Evolutionary conservation across 2,113 vertebrate genomes (phyloP).

Genomic region (Sylvia atricapilla): DNA sequence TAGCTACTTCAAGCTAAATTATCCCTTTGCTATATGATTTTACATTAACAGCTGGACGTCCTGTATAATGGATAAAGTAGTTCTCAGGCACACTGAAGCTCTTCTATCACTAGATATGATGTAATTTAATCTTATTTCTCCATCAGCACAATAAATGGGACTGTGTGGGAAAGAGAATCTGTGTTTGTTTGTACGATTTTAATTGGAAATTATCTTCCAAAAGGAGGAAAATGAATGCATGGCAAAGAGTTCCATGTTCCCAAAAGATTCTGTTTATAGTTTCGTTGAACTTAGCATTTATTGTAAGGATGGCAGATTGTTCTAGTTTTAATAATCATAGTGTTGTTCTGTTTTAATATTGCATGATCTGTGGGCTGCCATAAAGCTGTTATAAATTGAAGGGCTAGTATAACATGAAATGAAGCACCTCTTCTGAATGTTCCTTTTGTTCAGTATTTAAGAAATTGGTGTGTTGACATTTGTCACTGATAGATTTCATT

Average conservation of each 20-base stretch:
- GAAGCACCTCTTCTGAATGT: slow-evolving; percentile 81
- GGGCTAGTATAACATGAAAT: slow-evolving; percentile 77
- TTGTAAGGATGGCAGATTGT: slow-evolving; percentile 48
- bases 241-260: background rate
- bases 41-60: background rate
- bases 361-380: slow-evolving; percentile 65
- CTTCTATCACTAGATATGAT: background rate
- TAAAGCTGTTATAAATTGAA: slow-evolving; percentile 73
- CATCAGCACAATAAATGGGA: background rate
- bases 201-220: slow-evolving; percentile 22
- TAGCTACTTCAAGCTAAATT: background rate
- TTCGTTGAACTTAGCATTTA: slow-evolving; percentile 28
- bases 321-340: slow-evolving; percentile 53
- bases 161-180: background rate
- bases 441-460: slow-evolving; percentile 84
- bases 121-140: slow-evolving; percentile 36
- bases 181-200: background rate
- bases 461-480: slow-evolving; percentile 89
- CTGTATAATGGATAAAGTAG: background rate
- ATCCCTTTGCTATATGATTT: background rate
- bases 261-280: background rate
- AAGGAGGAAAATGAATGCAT: background rate
- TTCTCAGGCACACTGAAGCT: background rate
- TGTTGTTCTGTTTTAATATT: slow-evolving; percentile 68
- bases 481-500: slow-evolving; percentile 89